A percentile compares a stretch with the other conserved stretches of the same genome.
These are phyloP conservation scores for Chelonus insularis DNA, from an alignment of 1,140 invertebrate genomes.

Conservation along the genomic window DNA sequence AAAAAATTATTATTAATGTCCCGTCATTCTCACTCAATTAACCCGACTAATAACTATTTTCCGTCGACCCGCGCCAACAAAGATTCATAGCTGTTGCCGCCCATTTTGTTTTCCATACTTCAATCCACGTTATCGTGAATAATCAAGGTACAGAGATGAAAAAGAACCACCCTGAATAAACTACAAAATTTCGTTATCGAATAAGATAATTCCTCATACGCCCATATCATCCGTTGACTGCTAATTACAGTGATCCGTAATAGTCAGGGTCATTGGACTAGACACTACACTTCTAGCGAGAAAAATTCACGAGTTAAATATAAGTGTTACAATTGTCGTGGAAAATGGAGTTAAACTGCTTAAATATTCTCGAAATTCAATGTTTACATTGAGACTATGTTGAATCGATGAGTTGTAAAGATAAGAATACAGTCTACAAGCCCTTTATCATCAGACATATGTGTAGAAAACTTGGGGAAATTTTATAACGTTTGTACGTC, in stretches of 20 bases:
- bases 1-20: too few relatives aligned
- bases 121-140: too few relatives aligned
- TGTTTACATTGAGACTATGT: neutral
- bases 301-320: slow-evolving; percentile 1
- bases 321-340: slow-evolving; percentile 8
- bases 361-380: neutral
- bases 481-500: too few relatives aligned
- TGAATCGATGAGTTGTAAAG: slow-evolving; percentile 21
- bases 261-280: neutral
- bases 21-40: too few relatives aligned
- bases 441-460: slow-evolving; percentile 10
- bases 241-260: neutral
- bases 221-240: neutral
- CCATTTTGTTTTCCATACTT: too few relatives aligned
- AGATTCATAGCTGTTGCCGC: too few relatives aligned
- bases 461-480: too few relatives aligned
- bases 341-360: slow-evolving; percentile 7
- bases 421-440: too few relatives aligned
- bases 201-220: neutral
- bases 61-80: too few relatives aligned
- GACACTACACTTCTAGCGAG: neutral
- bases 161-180: neutral
- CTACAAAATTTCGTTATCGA: neutral
- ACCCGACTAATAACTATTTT: too few relatives aligned
- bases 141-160: neutral